These are phyloP conservation scores for Diadema setosum DNA, from an alignment of 35 echinoderm and acorn worm genomes.

Conservation along the genomic window DNA sequence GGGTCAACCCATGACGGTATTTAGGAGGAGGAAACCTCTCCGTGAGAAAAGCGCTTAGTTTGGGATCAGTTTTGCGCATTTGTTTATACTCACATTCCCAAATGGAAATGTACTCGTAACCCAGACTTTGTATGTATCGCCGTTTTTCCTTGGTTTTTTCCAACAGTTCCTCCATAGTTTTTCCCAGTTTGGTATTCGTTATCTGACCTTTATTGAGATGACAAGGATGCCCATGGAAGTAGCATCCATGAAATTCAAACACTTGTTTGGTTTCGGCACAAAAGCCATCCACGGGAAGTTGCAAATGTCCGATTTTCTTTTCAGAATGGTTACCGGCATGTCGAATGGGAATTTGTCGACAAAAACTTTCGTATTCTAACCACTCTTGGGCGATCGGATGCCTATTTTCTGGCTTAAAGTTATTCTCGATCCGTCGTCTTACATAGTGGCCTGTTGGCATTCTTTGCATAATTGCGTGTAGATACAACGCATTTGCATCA, in stretches of 20 bases:
- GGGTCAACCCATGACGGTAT: not conserved
- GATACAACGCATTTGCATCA: constrained; percentile 64
- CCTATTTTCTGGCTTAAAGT: constrained; percentile 1
- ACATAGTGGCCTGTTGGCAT: constrained; percentile 42
- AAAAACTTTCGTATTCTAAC: constrained; percentile 25
- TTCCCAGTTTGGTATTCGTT: not conserved
- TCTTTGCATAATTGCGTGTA: constrained; percentile 17
- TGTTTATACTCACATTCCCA: constrained; percentile 8
- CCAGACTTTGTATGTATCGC: not conserved
- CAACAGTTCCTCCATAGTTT: not conserved
- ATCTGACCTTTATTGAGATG: not conserved
- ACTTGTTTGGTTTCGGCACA: not conserved
- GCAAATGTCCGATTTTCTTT: not conserved
- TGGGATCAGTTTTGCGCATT: not conserved
- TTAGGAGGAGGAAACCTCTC: not conserved
- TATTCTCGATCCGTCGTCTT: not conserved
- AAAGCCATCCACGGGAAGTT: not conserved
- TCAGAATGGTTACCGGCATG: not conserved
- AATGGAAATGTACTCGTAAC: not conserved
- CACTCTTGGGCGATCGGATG: constrained; percentile 33
- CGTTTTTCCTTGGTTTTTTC: constrained; percentile 6
- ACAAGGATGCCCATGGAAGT: constrained; percentile 15
- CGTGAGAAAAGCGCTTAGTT: not conserved
- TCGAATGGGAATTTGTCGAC: not conserved
- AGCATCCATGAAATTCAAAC: constrained; percentile 34